phyloP scores from a whole-genome alignment of 2,797 vertebrate species.

The Rachycentron canadum region DNA sequence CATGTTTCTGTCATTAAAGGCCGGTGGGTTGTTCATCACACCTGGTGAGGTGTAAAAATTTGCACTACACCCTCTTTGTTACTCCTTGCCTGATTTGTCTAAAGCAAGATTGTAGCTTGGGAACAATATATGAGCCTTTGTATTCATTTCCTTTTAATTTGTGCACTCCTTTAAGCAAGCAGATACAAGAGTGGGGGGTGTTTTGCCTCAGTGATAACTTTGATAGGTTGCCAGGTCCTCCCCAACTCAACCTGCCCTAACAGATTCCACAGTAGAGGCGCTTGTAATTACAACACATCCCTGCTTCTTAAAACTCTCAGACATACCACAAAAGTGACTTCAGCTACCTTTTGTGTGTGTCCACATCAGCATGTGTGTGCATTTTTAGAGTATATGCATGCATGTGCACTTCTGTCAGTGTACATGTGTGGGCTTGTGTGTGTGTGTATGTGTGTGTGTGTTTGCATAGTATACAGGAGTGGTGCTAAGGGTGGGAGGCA shows the following conservation, averaged over 20 bases:
- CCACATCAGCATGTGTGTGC: background rate
- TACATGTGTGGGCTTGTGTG: constrained; percentile 54
- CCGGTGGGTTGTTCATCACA: constrained; percentile 50
- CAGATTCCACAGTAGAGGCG: constrained; percentile 72
- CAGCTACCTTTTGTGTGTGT: constrained; percentile 50
- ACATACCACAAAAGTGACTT: constrained; percentile 79
- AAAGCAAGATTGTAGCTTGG: background rate
- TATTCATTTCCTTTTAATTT: constrained; percentile 34
- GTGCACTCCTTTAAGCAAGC: constrained; percentile 38
- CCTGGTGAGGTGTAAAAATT: constrained; percentile 56
- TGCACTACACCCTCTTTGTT: background rate
- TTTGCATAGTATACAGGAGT: constrained; percentile 55
- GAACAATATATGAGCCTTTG: constrained; percentile 26
- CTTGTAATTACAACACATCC: constrained; percentile 73
- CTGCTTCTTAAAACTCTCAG: constrained; percentile 56
- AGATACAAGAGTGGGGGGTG: constrained; percentile 44
- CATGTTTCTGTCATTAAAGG: constrained; percentile 68
- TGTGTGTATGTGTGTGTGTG: constrained; percentile 43
- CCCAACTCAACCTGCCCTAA: constrained; percentile 72
- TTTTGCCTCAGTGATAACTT: constrained; percentile 52
- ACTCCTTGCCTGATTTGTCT: background rate
- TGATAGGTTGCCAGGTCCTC: constrained; percentile 67
- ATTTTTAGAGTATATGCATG: background rate
- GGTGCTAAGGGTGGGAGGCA: constrained; percentile 73
- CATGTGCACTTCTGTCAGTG: constrained; percentile 5